Evolutionary conservation across 1,140 invertebrate species (phyloP), one percentile per base, ranked within the genome.

Genomic region (Mya arenaria): DNA sequence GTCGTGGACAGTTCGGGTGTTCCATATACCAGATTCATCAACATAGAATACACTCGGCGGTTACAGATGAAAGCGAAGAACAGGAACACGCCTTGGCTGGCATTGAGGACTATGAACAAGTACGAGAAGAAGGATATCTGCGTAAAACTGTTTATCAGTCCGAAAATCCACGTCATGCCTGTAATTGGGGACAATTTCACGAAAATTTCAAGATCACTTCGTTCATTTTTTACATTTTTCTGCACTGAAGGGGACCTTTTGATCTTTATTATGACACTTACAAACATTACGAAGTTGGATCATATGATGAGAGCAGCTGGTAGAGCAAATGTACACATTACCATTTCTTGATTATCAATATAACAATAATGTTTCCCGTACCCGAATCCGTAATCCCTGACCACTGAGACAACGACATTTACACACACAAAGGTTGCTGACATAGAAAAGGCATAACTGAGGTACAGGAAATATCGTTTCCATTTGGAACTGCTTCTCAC

Each of bases 281-380:
- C 15, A 34, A 69, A 79, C 75, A 79, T 79, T 6, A 56, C 8
- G 0, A 69, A 5, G 28, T 79, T 79, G 37, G 52, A 4, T 17
- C 68, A 19, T 32, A 79, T 28, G 10, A 69, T 52, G 30, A 79
- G 41, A 25, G 34, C 44, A 34, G 28, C 36, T 13, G 75, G 75
- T 17, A 68, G 34, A 13, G 25, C 75, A 56, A 79, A 79, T 13
- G 75, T 79, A 28, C 39, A 69, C 5, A 37, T 25, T 4, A 79
- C n/a, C 65, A 69, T 79, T n/a, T 39, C 25, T 60, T 48, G 25
- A 6, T 48, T 37, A 13, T 23, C n/a, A 1, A 81, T 81, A 63
- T 81, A 81, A 41, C 78, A 81, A 39, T 71, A n/a, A 25, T n/a
- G n/a, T 0, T 25, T n/a, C 4, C 78, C 78, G 41, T 81, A 81